Base-by-base conservation (phyloP, 2,888 invertebrate genomes). In the Pantelozetes paolii region DNA sequence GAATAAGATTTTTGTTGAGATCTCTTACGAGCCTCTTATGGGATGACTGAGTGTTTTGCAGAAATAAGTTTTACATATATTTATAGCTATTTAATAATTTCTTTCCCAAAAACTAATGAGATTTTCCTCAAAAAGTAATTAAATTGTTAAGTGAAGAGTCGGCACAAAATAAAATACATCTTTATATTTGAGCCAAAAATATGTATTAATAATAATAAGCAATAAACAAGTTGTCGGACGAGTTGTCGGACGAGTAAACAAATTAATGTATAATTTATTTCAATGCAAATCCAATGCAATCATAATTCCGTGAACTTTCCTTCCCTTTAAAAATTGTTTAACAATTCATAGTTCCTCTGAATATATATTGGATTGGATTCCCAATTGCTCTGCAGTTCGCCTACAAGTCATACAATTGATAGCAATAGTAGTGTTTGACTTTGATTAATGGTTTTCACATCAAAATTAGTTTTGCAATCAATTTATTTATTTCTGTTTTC, bases 301-400 rank as follows among this genome's bases (percentile, higher is more conserved):
- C 64, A 64, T 36, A 36, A 64, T 20, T 64, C 32, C 64, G 64
- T 64, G 64, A 64, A 32, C 64, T 64, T 64, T 64, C 32, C 64
- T n/a, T 32, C 64, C 64, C 64, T 64, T n/a, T 64, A 64, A 64
- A 64, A 64, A 26, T 57, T 64, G 64, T 36, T 64, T 64, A 64
- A 36, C 32, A 62, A 64, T 64, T 64, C 64, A 64, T 64, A 64
- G 64, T 64, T n/a, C 36, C 18, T 64, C 64, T 36, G 32, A 32
- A 18, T n/a, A 32, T n/a, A 64, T 64, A 64, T 64, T 64, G 64
- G 64, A 64, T 64, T 64, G 36, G 23, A 32, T 36, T 5, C 11
- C 11, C 26, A 36, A 64, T 8, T 11, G 36, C 64, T 36, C 9
- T 32, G 36, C 13, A 36, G n/a, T 30, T 64, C 64, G 32, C 64